Conservation (phyloP, 2,797 vertebrate genomes). For the Rousettus madagascariensis region DNA sequence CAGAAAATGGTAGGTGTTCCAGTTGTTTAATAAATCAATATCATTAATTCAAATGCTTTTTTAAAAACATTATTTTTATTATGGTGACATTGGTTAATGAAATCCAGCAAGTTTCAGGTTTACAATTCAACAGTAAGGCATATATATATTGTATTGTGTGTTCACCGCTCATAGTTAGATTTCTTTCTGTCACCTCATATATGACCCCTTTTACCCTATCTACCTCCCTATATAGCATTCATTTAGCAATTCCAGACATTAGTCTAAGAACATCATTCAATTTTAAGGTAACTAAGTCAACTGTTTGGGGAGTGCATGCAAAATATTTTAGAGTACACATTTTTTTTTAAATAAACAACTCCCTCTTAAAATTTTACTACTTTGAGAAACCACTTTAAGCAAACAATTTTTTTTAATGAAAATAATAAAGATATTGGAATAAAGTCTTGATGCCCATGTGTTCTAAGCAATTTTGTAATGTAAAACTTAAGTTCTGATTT, state of each 20-base stretch:
- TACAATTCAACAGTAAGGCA: too few relatives aligned
- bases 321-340: background rate
- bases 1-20: background rate
- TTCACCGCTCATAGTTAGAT: too few relatives aligned
- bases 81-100: too few relatives aligned
- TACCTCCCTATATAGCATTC: background rate
- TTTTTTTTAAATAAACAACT: background rate
- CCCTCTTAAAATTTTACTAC: background rate
- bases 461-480: background rate
- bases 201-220: too few relatives aligned
- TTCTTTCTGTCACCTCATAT: too few relatives aligned
- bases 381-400: conserved; percentile 20
- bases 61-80: too few relatives aligned
- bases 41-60: background rate
- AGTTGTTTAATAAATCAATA: background rate
- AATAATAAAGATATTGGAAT: background rate
- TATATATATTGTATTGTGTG: too few relatives aligned
- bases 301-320: background rate
- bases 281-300: background rate
- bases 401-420: background rate
- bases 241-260: background rate
- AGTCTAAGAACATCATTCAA: background rate
- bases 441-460: background rate
- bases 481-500: background rate
- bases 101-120: too few relatives aligned